Conservation (phyloP, 2,888 invertebrate species). For the Orthonevra nobilis region DNA sequence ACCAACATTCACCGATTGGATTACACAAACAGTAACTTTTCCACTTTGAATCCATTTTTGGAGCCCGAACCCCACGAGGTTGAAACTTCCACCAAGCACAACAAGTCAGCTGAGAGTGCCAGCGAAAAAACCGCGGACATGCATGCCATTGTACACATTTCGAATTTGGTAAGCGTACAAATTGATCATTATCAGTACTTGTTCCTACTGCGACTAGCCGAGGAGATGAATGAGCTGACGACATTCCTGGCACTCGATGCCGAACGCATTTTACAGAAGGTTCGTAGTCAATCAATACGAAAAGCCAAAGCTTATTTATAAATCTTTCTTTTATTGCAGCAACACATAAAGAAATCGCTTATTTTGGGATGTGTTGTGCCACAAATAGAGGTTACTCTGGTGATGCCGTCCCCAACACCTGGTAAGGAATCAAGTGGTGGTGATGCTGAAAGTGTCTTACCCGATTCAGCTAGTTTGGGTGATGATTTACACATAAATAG, state of each 20-base stretch:
- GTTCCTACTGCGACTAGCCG: slow-evolving; percentile 91
- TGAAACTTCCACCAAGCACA: slow-evolving; percentile 55
- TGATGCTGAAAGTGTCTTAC: slow-evolving; percentile 91
- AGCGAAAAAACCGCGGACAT: slow-evolving; percentile 83
- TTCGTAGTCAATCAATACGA: no score
- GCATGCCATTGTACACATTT: slow-evolving; percentile 90
- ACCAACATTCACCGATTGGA: slow-evolving; percentile 72
- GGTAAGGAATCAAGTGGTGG: slow-evolving; percentile 92
- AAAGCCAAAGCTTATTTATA: no score
- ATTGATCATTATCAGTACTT: slow-evolving; percentile 96
- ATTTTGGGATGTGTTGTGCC: slow-evolving; percentile 90
- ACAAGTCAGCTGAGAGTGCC: slow-evolving; percentile 29
- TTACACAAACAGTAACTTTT: slow-evolving; percentile 72
- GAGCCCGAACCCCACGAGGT: slow-evolving; percentile 71
- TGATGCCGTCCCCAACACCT: slow-evolving; percentile 91
- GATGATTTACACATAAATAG: slow-evolving; percentile 86
- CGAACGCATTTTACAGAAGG: slow-evolving; percentile 84
- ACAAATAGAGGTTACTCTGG: slow-evolving; percentile 92
- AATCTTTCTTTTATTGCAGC: slow-evolving; percentile 71
- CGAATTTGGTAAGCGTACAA: slow-evolving; percentile 92
- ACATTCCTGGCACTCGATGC: slow-evolving; percentile 90
- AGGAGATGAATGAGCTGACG: slow-evolving; percentile 89
- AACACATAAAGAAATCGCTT: slow-evolving; percentile 81
- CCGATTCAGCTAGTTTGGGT: slow-evolving; percentile 91
- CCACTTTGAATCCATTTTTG: slow-evolving; percentile 77